Evolutionary conservation across 2,797 vertebrate species (phyloP), one percentile per base, ranked within the genome.

Genomic region (Denticeps clupeoides): DNA sequence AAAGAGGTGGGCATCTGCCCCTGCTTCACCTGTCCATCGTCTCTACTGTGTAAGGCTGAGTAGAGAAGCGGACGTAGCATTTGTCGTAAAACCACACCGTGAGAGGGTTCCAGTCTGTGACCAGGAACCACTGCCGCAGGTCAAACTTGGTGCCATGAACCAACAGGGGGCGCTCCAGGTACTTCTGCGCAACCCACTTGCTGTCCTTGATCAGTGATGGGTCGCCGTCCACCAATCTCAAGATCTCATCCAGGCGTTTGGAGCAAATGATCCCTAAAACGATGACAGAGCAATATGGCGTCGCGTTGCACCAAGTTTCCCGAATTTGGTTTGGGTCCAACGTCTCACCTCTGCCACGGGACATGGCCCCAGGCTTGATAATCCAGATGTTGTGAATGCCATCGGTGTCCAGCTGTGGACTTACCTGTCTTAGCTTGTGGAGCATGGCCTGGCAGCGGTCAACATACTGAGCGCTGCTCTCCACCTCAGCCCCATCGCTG

Each of bases 131-230:
- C 58, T 95, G 93, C 3, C 92, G 87, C 53, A 97, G 55, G 52
- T 97, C 92, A 3, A 95, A 93, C 65, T 96, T 96, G 65, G 91
- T 95, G 57, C 71, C 78, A 0, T 89, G 82, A 63, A 96, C 68
- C 53, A 93, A 79, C 44, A 97, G 71, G 1, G 85, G 91, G 7
- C 81, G 75, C 67, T 97, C 93, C 2, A 94, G 69, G 26, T 95
- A 97, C 67, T 97, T 96, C 78, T 96, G 91, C 28, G 93, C 87
- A 55, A 96, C 87, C 91, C 89, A 94, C 56, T 89, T 87, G 38
- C 82, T 84, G 1, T 79, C 83, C 48, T 71, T 84, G 1, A 59
- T 62, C 6, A 73, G 10, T 44, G 63, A 22, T 10, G 72, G 55
- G 37, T 78, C 58, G 7, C 67, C 49, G 11, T 76, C 73, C 4